These are phyloP conservation scores for Drosophila mayri DNA, from an alignment of 1,140 invertebrate genomes.

Conservation along the genomic window DNA sequence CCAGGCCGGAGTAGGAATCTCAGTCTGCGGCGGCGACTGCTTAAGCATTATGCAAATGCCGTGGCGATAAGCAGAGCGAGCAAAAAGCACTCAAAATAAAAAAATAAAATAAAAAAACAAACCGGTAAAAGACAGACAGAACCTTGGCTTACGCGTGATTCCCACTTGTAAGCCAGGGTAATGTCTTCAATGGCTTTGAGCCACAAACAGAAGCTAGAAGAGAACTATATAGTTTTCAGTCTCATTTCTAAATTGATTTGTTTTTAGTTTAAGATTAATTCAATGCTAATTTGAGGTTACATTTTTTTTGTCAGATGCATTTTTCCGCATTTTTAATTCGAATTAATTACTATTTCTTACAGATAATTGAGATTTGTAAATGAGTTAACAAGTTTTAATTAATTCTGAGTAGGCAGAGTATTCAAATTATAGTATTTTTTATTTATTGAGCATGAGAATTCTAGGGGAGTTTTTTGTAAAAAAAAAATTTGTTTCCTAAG, in stretches of 20 bases:
- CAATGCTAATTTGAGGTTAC: slow-evolving; percentile 2
- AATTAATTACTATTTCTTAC: slow-evolving; percentile 2
- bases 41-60: slow-evolving; percentile 61
- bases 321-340: slow-evolving; percentile 4
- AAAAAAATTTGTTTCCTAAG: background rate
- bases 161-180: slow-evolving; percentile 27
- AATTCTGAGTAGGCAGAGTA: background rate
- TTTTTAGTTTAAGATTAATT: background rate
- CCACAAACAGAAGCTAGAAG: background rate
- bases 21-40: slow-evolving; percentile 24
- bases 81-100: slow-evolving; percentile 30
- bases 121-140: slow-evolving; percentile 43
- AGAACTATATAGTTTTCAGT: background rate
- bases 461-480: background rate
- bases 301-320: background rate
- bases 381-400: slow-evolving; percentile 3
- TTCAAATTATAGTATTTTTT: too few relatives aligned
- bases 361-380: slow-evolving; percentile 2
- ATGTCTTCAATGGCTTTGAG: slow-evolving; percentile 18
- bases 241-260: background rate
- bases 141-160: slow-evolving; percentile 62
- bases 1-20: slow-evolving; percentile 32
- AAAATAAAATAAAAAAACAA: slow-evolving; percentile 9
- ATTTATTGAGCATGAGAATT: background rate
- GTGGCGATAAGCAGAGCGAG: slow-evolving; percentile 36